Base-by-base conservation (phyloP, 2,888 invertebrate species). In the Lasius platythorax region DNA sequence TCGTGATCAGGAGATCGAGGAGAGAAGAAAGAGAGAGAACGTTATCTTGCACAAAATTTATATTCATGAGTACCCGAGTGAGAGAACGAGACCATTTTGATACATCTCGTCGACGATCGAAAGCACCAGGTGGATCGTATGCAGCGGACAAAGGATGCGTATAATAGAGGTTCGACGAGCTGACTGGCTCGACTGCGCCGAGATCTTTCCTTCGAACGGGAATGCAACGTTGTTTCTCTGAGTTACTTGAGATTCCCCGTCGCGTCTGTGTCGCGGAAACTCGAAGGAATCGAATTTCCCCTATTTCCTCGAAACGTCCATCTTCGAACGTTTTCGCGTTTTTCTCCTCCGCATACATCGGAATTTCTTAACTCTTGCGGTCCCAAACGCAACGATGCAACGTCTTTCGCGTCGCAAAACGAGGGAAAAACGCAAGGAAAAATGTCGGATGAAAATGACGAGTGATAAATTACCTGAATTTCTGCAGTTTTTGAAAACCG, bases 271-370 rank as follows among this genome's bases (percentile, higher is more conserved):
- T 50, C 58, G 61, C 12, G 61, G 85, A 68, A 87, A 87, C 84
- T 85, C 75, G 78, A 68, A 50, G 78, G 28, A 88, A 88, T 85
- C 78, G 82, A 88, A 79, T 88, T 85, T 78, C 74, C 74, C n/a
- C 66, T 58, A 70, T 66, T 68, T n/a, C n/a, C 15, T 56, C 58
- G 23, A 74, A 53, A 46, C 46, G 50, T 63, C 73, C 50, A 56
- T 61, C 64, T 78, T 58, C 64, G 50, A 67, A 43, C 40, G 23
- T 30, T 50, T 61, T 74, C 46, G 58, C 50, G 23, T 40, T 70
- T 56, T 70, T 73, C 46, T 46, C 33, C 18, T 30, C 12, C 18
- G 15, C 61, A 33, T 37, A 68, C 43, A 37, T 61, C 58, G 58
- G 58, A 79, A 79, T 78, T 70, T 43, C 72, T 70, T 70, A 78